These are phyloP conservation scores for Saccopteryx leptura DNA, from an alignment of 2,113 vertebrate species.

Conservation along the genomic window DNA sequence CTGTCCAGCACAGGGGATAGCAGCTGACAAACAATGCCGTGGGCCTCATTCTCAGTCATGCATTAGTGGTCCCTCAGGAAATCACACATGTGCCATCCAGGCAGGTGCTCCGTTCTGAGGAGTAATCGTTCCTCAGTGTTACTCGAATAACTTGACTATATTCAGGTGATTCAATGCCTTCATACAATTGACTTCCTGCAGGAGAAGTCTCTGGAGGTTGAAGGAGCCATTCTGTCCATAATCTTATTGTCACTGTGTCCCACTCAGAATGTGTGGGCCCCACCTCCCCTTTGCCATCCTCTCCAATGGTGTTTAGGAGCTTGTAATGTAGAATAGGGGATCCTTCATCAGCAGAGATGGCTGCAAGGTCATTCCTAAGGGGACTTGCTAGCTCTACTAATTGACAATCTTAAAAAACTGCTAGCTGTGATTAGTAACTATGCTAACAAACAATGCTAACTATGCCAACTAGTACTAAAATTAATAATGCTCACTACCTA, in stretches of 20 bases:
- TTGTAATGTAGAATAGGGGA: neutral
- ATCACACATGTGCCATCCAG: neutral
- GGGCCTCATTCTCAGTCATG: neutral
- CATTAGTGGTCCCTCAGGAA: neutral
- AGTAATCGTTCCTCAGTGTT: neutral
- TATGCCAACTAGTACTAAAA: no score
- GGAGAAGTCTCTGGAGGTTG: neutral
- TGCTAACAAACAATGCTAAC: no score
- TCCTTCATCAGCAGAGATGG: neutral
- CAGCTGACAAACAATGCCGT: neutral
- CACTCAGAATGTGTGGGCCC: neutral
- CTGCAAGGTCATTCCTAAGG: neutral
- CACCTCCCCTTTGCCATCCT: neutral
- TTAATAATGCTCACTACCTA: no score
- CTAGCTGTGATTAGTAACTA: no score
- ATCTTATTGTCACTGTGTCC: neutral
- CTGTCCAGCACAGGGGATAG: neutral
- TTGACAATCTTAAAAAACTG: neutral
- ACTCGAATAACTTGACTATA: neutral
- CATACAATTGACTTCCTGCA: neutral
- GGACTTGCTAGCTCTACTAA: neutral
- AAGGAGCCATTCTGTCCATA: neutral
- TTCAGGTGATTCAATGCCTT: neutral
- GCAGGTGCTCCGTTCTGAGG: neutral
- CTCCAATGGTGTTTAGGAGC: neutral